These are phyloP conservation scores for Limnodromus scolopaceus DNA, from an alignment of 2,797 vertebrate species.

Conservation along the genomic window DNA sequence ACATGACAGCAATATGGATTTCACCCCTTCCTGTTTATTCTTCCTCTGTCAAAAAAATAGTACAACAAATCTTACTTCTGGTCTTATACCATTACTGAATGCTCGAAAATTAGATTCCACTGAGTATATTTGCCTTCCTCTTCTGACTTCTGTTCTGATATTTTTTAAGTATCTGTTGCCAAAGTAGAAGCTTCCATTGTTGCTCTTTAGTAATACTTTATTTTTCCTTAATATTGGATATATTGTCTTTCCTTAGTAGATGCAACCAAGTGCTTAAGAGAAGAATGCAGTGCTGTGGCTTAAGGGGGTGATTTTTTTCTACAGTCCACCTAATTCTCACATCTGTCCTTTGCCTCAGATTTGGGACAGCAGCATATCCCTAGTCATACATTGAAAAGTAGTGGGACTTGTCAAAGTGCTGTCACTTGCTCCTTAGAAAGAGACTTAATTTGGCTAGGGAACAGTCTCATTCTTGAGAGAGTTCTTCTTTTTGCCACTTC, in stretches of 20 bases:
- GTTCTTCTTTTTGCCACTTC: neutral
- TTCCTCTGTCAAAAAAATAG: neutral
- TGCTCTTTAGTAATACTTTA: neutral
- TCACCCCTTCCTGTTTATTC: neutral
- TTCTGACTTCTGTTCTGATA: neutral
- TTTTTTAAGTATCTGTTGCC: neutral
- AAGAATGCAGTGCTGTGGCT: neutral
- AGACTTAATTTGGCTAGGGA: neutral
- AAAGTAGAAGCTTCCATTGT: neutral
- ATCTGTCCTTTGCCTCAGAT: neutral
- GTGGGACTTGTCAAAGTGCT: neutral
- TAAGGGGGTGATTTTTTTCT: neutral
- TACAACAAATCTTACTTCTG: neutral
- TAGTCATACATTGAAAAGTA: neutral
- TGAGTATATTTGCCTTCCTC: neutral
- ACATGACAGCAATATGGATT: neutral
- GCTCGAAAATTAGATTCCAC: neutral
- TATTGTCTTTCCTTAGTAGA: neutral
- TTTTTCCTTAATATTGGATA: neutral
- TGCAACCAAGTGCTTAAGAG: neutral
- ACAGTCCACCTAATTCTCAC: neutral
- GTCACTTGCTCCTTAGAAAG: neutral
- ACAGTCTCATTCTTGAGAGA: neutral
- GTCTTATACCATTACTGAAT: neutral
- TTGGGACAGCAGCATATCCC: neutral